Base-by-base conservation (phyloP, 1,140 invertebrate genomes). In the Druon quercuslanigerum region DNA sequence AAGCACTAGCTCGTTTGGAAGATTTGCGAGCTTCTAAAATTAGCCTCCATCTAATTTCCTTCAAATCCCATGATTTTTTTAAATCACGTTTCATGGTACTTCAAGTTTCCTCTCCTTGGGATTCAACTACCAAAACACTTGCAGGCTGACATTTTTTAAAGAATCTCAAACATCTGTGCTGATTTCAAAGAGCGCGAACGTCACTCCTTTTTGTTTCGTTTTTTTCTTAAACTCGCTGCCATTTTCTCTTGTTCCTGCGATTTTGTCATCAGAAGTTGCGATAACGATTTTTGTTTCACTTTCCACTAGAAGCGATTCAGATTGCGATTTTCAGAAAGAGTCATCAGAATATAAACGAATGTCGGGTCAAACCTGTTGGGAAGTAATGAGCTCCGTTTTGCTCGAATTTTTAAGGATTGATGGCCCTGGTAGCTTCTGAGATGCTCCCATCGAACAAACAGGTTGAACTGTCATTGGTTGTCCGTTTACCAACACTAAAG, bases 401-500 rank as follows among this genome's bases (percentile, higher is more conserved):
- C 90, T 92, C 19, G 92, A 90, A 71, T 92, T 90, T 76, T 93
- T 93, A 4, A 92, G 79, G 73, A 93, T 91, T 75, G 92, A 92
- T 13, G 92, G 92, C 19, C 92, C 92, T 16, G 92, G 92, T 16
- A 92, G 80, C 80, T 91, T 92, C 74, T 90, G 86, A 8, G 86
- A 85, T 70, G 82, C 79, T 73, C 79, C 81, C 78, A 72, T 78
- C 56, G 60, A 79, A 71, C 80, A 71, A 0, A 73, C 72, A 66
- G 78, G 83, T 75, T 88, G 87, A 25, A 89, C 78, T 82, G 93
- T 90, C 85, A 94, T 92, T 16, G 93, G 93, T 50, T 93, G 91
- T 79, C 93, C 93, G 86, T 94, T 93, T 72, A 93, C 92, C 82
- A 94, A 81, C 71, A 94, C 90, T 79, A 94, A 93, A 4, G 93